Base-by-base conservation (phyloP, 2,113 vertebrate genomes). In the Cyanoramphus novaezelandiae region DNA sequence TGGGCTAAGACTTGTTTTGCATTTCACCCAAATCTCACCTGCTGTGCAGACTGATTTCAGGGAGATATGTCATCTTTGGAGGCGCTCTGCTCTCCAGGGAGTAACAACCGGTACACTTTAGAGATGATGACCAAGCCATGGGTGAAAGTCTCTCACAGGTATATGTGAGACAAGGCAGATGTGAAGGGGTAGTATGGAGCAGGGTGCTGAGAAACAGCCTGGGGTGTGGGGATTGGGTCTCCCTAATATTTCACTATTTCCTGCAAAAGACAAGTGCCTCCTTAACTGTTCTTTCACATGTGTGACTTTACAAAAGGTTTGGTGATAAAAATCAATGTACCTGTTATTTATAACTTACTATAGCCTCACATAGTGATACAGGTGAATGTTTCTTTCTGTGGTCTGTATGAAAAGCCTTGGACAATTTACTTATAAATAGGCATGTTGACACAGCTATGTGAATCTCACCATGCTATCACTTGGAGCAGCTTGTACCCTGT, bases 201-300 rank as follows among this genome's bases (percentile, higher is more conserved):
- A 52, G 12, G 37, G 17, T 1, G 0, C 5, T 82, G 37, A 64
- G 21, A 74, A 11, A 53, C 15, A 44, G 9, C 6, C n/a, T 74
- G 10, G 15, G 10, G 13, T 0, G 0, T 46, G 29, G 6, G 25
- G 7, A 3, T 47, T 65, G 23, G 3, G 3, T 77, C 2, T 82
- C 19, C 19, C 11, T 57, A 63, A 27, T 67, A 11, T 80, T 12
- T 37, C 27, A 37, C 6, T 1, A 1, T 64, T 52, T 2, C 19
- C 16, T 74, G 17, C 24, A 55, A 21, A 44, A 49, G 13, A 27
- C 31, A 83, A 8, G 23, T 37, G 8, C 9, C 6, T 46, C 15
- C 28, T 65, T 71, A 44, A 7, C 7, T 55, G 6, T 64, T 20
- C 24, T 47, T 46, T 59, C 37, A n/a, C 2, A 6, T 0, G 0